Base-by-base conservation (phyloP, 1,140 invertebrate genomes). In the Caenorhabditis briggsae region DNA sequence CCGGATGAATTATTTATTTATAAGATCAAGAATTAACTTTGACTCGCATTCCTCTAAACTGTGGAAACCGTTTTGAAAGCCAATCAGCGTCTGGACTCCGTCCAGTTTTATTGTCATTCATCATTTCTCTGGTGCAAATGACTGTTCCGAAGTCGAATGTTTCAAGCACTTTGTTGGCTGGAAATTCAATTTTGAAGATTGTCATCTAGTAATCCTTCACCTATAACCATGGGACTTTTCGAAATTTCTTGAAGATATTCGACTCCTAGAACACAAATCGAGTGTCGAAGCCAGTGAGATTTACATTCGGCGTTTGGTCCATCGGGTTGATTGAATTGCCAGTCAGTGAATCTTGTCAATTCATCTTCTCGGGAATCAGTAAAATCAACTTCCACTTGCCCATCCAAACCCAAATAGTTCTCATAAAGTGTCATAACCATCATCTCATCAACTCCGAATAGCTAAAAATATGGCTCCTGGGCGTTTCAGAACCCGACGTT, bases 111-210 rank as follows among this genome's bases (percentile, higher is more conserved):
- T 33, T 16, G 25, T 55, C 55, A n/a, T 85, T 59, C n/a, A 85
- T 64, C 61, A 85, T 74, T n/a, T 85, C 84, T 11, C 84, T 43
- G 7, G 33, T 41, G 50, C 84, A 85, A 3, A 85, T 23, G 41
- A 85, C 20, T 1, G 84, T 53, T 12, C 84, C 84, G n/a, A 85
- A 85, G 43, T 85, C 84, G 2, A 58, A 85, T 5, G 53, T n/a
- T 25, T 61, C 61, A 12, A 12, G 25, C 48, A 85, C 65, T 74
- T 85, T 85, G 53, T 85, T 85, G 5, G 48, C 84, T 85, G 84
- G 9, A 65, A 83, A 83, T n/a, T 8, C 8, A 58, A n/a, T 14
- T 58, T 25, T 48, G 18, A 25, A 20, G 12, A 53, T 8, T 11
- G 6, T 43, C 25, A n/a, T 20, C 18, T 11, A 55, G n/a, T 12